Base-by-base conservation (phyloP, 2,888 invertebrate species). In the Strigamia transsilvanica region DNA sequence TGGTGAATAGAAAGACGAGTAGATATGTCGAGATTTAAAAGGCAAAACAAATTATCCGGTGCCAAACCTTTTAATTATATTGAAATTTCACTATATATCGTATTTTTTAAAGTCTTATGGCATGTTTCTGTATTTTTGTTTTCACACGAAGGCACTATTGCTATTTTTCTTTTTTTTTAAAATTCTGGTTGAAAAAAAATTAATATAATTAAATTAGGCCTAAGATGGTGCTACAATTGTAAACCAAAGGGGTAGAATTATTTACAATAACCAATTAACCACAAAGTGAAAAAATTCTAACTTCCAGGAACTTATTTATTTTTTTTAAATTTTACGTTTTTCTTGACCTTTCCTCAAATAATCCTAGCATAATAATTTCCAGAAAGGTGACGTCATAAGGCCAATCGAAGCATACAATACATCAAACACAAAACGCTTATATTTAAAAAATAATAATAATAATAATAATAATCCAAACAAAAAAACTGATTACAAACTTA, bases 401-500 rank as follows among this genome's bases (percentile, higher is more conserved):
- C 61, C 61, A 61, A 61, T 61, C 23, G 61, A 61, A 61, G 61
- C 61, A 61, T 46, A 46, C 46, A 46, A 46, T n/a, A 46, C 46
- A 46, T 46, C 46, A 46, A 46, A 46, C 46, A 46, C 46, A 46
- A 46, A 42, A 46, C 46, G n/a, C 15, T 46, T 13, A 15, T 4
- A n/a, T 12, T 46, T 46, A 15, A 12, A 46, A n/a, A 46, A 46
- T 13, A 42, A 42, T 2, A 61, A 61, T 10, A 56, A 56, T 15
- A 56, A 18, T 9, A 18, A 12, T n/a, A 56, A 56, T 9, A 56
- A 56, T 5, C 27, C 1, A 23, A 23, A 61, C 9, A 61, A 21
- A 61, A n/a, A 61, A 61, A 61, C 10, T 61, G 61, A 61, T 61
- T 61, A 61, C 61, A 61, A 61, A 61, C 61, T 61, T 18, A 61